Evolutionary conservation across 2,888 invertebrate species (phyloP).

Genomic region (Bruchidius siliquastri): DNA sequence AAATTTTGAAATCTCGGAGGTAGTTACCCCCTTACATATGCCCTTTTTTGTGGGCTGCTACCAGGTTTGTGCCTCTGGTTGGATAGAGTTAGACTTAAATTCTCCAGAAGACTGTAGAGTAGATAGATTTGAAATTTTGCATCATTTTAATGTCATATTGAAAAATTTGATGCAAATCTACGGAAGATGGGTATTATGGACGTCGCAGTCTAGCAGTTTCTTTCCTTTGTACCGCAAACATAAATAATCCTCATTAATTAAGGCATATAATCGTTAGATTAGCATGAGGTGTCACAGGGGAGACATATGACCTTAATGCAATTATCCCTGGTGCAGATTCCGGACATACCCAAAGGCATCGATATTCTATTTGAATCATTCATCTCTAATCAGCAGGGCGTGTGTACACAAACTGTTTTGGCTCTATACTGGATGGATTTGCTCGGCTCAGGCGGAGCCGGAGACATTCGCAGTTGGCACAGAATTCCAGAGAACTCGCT

Average conservation of each 20-base stretch:
- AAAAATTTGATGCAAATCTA: no score
- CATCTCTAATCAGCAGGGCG: conserved; percentile 2
- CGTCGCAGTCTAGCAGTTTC: no score
- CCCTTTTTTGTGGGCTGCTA: no score
- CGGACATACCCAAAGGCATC: not conserved
- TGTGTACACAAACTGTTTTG: conserved; percentile 3
- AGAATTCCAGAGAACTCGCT: not conserved
- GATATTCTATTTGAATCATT: conserved; percentile 3
- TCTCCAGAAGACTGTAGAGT: no score
- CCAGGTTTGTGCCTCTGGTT: no score
- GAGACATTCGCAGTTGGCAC: not conserved
- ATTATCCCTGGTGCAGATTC: not conserved
- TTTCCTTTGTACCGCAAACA: not conserved
- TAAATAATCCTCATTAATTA: not conserved
- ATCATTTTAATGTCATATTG: no score
- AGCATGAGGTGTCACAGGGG: not conserved
- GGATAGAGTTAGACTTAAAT: no score
- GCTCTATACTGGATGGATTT: not conserved
- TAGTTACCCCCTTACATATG: no score
- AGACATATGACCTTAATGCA: not conserved
- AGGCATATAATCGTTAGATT: not conserved
- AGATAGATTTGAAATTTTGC: no score
- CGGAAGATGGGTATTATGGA: no score
- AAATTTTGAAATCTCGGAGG: no score
- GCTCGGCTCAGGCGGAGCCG: not conserved